A percentile compares a stretch with the other conserved stretches of the same genome.
These are phyloP conservation scores for Drosophila azteca DNA, from an alignment of 1,140 invertebrate genomes.

Conservation along the genomic window DNA sequence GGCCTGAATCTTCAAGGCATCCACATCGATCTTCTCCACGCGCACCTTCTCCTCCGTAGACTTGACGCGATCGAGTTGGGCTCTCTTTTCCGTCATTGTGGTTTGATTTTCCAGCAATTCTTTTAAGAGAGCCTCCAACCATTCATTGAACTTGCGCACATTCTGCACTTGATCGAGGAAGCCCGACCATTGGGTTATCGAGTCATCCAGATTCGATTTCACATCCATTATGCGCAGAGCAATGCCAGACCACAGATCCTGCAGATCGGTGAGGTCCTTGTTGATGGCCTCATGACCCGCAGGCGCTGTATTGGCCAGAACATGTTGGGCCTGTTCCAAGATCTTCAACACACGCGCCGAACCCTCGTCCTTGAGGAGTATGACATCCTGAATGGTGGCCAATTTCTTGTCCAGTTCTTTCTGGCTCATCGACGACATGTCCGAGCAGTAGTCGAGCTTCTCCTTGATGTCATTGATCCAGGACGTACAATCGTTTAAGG, in stretches of 20 bases:
- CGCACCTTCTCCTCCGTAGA: conserved; percentile 94
- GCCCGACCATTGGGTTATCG: conserved; percentile 94
- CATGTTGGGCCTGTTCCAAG: conserved; percentile 94
- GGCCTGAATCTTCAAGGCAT: conserved; percentile 93
- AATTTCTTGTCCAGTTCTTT: conserved; percentile 94
- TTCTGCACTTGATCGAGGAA: conserved; percentile 94
- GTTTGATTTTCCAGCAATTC: conserved; percentile 91
- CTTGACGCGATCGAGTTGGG: conserved; percentile 93
- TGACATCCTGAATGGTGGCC: conserved; percentile 92
- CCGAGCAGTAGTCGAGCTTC: conserved; percentile 93
- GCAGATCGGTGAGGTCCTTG: conserved; percentile 91
- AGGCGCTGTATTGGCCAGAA: conserved; percentile 96
- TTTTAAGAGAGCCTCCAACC: conserved; percentile 89
- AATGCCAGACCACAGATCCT: conserved; percentile 95
- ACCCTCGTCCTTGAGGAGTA: conserved; percentile 95
- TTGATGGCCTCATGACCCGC: conserved; percentile 94
- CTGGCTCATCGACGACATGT: conserved; percentile 91
- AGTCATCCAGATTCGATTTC: conserved; percentile 94
- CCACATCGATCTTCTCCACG: conserved; percentile 96
- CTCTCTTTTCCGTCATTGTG: conserved; percentile 92
- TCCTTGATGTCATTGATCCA: conserved; percentile 94
- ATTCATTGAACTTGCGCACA: conserved; percentile 92
- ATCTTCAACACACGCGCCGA: conserved; percentile 93
- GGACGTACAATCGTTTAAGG: conserved; percentile 90
- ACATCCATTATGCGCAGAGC: conserved; percentile 95